A percentile compares a stretch with the other conserved stretches of the same genome.
These are phyloP conservation scores for Villa cingulata DNA, from an alignment of 2,888 invertebrate genomes.

Conservation along the genomic window DNA sequence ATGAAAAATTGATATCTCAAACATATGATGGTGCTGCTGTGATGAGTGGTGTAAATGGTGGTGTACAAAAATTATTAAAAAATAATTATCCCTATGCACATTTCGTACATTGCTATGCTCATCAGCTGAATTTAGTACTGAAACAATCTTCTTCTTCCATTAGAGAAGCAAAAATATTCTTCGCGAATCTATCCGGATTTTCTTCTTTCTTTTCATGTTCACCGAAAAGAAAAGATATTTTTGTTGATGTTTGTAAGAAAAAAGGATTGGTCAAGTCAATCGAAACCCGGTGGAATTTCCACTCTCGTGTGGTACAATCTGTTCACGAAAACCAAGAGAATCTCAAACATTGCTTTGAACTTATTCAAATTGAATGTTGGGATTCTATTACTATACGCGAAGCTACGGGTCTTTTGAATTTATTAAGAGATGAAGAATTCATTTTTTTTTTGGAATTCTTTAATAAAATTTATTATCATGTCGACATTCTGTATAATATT, in stretches of 20 bases:
- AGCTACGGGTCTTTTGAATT: no score
- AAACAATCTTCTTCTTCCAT: not conserved
- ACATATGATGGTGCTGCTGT: constrained; percentile 2
- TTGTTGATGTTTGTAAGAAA: not conserved
- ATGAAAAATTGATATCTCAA: not conserved
- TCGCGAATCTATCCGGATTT: not conserved
- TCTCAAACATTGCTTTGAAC: no score
- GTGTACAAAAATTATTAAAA: constrained; percentile 2
- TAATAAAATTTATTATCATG: no score
- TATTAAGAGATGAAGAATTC: no score
- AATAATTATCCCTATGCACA: not conserved
- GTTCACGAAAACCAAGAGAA: not conserved
- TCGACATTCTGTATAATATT: no score
- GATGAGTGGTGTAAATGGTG: not conserved
- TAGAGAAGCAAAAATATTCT: not conserved
- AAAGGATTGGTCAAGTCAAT: not conserved
- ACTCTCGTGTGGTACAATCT: not conserved
- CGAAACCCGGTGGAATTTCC: not conserved
- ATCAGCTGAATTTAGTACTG: constrained; percentile 3
- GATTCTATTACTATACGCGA: no score
- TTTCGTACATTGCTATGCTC: constrained; percentile 3
- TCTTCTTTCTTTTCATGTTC: not conserved
- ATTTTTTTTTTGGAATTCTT: no score
- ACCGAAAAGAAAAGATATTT: no score
- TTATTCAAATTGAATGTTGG: no score